Base-by-base conservation (phyloP, 2,888 invertebrate species). In the Morinoia aosen region DNA sequence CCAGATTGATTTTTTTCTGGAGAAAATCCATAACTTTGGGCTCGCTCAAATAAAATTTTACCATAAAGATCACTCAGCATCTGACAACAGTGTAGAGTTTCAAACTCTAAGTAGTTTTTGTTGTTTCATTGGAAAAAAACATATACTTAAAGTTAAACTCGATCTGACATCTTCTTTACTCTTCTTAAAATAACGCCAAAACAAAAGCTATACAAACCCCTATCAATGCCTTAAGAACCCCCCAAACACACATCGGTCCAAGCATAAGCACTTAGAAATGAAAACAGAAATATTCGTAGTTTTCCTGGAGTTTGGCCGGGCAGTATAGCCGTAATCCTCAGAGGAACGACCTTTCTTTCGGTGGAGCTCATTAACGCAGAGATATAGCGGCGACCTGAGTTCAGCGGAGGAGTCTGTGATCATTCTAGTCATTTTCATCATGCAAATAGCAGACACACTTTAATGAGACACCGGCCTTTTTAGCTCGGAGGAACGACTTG, bases 381-480 rank as follows among this genome's bases (percentile, higher is more conserved):
- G 76, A 76, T 76, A 76, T 33, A 76, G 33, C 33, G 33, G 76
- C 76, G 33, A 76, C 76, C 76, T 33, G 33, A 76, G 76, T 76
- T 76, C 76, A 76, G 33, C 76, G 76, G 76, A 61, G 61, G 76
- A 76, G 76, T 33, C 76, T 76, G 76, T 33, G 33, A 76, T 16
- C 76, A 76, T 76, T 76, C 76, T 76, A 76, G 76, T 76, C 11
- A 90, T 48, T 90, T 90, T 90, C 90, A 90, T 90, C 90, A 90
- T 90, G 90, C 90, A 90, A 90, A 90, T 76, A 76, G 76, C 25
- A 76, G 76, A 19, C 76, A 8, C 76, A 76, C 76, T 76, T 76
- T 76, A 76, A 76, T 90, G 90, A 90, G 90, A 40, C 90, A 16
- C 90, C 90, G 40, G 39, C 40, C 14, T 90, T 90, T 90, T 90